Percentiles rank a stretch among this genome's conserved stretches.
phyloP scores from a whole-genome alignment of 2,797 vertebrate species.

The Melanotaenia pygmaea region DNA sequence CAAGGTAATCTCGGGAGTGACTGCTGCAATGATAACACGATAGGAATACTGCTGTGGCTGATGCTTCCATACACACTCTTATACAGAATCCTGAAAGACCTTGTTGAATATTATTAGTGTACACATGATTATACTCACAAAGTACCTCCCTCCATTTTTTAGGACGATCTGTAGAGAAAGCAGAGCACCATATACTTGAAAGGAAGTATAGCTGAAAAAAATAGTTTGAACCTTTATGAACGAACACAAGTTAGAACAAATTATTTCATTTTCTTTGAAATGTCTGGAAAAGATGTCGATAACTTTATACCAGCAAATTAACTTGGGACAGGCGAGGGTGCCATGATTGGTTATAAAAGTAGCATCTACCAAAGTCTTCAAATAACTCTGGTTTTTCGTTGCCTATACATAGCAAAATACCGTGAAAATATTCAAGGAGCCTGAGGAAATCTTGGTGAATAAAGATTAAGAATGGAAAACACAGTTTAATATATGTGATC shows the following conservation, averaged over 20 bases:
- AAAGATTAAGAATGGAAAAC: no score
- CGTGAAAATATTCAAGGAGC: no score
- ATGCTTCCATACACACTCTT: neutral
- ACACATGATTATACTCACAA: slow-evolving; percentile 70
- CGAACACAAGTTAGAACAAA: no score
- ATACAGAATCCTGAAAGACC: neutral
- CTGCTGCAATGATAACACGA: slow-evolving; percentile 72
- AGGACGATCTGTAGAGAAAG: slow-evolving; percentile 44
- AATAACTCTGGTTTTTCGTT: no score
- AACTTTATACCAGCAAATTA: neutral
- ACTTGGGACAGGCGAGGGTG: neutral
- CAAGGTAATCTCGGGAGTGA: slow-evolving; percentile 88
- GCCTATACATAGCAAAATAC: no score
- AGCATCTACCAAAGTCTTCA: neutral
- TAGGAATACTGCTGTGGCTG: neutral
- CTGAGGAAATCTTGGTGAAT: no score
- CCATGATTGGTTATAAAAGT: neutral
- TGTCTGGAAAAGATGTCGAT: no score
- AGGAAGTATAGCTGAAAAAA: no score
- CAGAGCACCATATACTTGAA: neutral
- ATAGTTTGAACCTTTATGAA: no score
- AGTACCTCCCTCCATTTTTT: slow-evolving; percentile 77
- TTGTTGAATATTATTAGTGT: neutral
- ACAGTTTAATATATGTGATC: no score
- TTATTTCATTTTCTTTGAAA: no score